These are phyloP conservation scores for Quadriops clusia DNA, from an alignment of 2,888 invertebrate genomes.

Conservation along the genomic window DNA sequence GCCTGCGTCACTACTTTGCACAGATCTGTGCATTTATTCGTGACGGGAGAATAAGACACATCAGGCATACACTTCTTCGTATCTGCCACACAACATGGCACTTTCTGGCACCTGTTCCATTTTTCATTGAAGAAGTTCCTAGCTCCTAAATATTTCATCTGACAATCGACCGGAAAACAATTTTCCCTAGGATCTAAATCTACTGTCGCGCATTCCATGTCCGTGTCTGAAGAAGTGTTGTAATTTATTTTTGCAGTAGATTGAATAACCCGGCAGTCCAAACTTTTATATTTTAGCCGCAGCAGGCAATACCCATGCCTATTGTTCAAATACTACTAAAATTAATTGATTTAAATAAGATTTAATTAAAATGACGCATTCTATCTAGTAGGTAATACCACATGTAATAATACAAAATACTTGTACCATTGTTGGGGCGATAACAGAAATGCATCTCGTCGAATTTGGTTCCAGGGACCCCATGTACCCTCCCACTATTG, in stretches of 20 bases:
- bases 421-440: constrained; percentile 33
- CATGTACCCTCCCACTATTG: constrained; percentile 32
- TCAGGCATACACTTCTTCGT: constrained; percentile 27
- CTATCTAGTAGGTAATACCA: constrained; percentile 5
- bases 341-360: constrained; percentile 3
- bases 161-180: constrained; percentile 42
- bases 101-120: constrained; percentile 29
- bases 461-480: constrained; percentile 23
- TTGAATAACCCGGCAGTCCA: constrained; percentile 15
- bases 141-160: constrained; percentile 42
- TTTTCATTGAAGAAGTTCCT: constrained; percentile 39
- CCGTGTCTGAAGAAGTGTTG: constrained; percentile 14
- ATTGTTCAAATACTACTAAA: constrained; percentile 21
- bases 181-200: constrained; percentile 39
- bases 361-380: constrained; percentile 15
- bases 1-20: constrained; percentile 26
- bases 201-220: constrained; percentile 24
- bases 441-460: constrained; percentile 29
- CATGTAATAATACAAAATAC: neutral
- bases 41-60: constrained; percentile 33
- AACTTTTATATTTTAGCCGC: constrained; percentile 18
- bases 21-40: constrained; percentile 34
- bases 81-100: constrained; percentile 31
- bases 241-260: constrained; percentile 20
- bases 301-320: constrained; percentile 22